Percentiles rank a stretch among this genome's conserved stretches.
Evolutionary conservation across 2,888 invertebrate genomes (phyloP).

Genomic region (Deilephila elpenor): DNA sequence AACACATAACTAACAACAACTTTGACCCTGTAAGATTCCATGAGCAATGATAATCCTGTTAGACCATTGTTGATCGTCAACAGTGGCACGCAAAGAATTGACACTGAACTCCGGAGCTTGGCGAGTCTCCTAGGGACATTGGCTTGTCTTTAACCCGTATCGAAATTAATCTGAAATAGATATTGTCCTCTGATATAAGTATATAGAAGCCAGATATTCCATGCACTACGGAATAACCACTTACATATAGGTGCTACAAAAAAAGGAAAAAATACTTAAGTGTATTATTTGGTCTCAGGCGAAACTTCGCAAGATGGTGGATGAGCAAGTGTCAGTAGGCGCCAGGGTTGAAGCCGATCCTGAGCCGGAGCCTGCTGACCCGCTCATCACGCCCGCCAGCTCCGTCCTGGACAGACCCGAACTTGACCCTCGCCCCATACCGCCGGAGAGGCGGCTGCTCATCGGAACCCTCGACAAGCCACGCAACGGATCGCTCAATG

Average conservation of each 20-base stretch:
- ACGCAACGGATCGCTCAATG: conserved; percentile 75
- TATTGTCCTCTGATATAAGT: no score
- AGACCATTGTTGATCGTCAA: no score
- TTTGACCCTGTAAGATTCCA: no score
- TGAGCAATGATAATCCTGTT: no score
- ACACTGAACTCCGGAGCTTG: no score
- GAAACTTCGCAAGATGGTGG: conserved; percentile 95
- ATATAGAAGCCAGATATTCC: no score
- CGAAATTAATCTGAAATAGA: no score
- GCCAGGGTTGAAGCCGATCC: conserved; percentile 84
- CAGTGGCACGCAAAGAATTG: no score
- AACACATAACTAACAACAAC: no score
- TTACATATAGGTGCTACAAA: background rate
- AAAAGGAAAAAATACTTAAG: background rate
- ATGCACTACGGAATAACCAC: no score
- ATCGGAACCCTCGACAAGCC: conserved; percentile 77
- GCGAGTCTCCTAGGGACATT: no score
- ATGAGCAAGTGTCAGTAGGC: conserved; percentile 91
- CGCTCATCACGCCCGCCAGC: conserved; percentile 82
- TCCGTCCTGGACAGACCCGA: conserved; percentile 71
- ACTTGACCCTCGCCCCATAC: conserved; percentile 68
- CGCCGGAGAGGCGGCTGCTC: conserved; percentile 75
- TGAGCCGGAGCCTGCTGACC: conserved; percentile 80
- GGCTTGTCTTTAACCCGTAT: no score
- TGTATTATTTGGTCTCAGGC: conserved; percentile 75